Conservation (phyloP, 2,888 invertebrate genomes). For the Hirtodrosophila duncani region DNA sequence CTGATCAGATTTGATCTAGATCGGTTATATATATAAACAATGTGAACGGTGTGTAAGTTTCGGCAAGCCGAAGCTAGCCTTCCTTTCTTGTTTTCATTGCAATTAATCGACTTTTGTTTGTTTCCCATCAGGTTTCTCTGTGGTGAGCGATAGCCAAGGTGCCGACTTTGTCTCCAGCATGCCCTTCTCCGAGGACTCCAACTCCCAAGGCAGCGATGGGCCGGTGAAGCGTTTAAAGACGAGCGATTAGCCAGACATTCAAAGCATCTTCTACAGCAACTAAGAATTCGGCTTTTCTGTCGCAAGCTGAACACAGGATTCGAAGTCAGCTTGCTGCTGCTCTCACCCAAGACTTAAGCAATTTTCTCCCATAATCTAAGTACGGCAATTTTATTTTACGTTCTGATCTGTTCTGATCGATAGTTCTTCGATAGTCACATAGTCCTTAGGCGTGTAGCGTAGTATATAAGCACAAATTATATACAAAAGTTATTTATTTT, state of each 20-base stretch:
- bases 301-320: background rate
- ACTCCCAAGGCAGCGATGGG: conserved; percentile 90
- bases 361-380: conserved; percentile 25
- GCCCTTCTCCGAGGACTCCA: conserved; percentile 94
- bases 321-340: conserved; percentile 30
- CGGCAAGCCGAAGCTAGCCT: too few relatives aligned
- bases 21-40: too few relatives aligned
- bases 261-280: conserved; percentile 15
- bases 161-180: conserved; percentile 92
- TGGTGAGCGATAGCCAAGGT: conserved; percentile 93
- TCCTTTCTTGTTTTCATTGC: background rate
- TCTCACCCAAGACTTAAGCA: conserved; percentile 64
- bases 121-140: conserved; percentile 86
- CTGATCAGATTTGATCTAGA: too few relatives aligned
- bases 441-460: too few relatives aligned
- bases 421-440: too few relatives aligned
- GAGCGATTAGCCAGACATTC: conserved; percentile 76
- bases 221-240: conserved; percentile 89
- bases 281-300: background rate
- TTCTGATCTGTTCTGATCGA: too few relatives aligned
- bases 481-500: too few relatives aligned
- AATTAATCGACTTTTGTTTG: background rate
- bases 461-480: too few relatives aligned
- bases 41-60: too few relatives aligned
- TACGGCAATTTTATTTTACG: background rate